Conservation (phyloP, 2,113 vertebrate species). For the Nerophis ophidion region DNA sequence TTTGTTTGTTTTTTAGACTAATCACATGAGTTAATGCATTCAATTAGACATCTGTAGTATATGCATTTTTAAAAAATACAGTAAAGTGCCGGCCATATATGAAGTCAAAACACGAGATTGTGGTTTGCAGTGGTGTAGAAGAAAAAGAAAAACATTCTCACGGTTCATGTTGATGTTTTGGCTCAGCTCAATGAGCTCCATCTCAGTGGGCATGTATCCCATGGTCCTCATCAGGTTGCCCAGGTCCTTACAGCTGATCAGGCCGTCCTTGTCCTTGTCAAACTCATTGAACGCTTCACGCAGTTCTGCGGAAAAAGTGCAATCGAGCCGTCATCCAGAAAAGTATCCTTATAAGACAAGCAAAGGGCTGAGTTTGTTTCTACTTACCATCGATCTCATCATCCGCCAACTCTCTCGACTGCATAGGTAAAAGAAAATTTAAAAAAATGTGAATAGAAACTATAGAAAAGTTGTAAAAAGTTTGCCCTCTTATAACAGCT, state of each 20-base stretch:
- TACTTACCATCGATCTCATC: constrained; percentile 75
- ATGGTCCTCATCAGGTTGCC: constrained; percentile 98
- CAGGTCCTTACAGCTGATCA: constrained; percentile 94
- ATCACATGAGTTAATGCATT: too few relatives aligned
- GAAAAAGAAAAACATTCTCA: constrained; percentile 57
- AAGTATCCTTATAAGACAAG: too few relatives aligned
- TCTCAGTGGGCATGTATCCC: constrained; percentile 98
- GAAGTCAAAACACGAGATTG: too few relatives aligned
- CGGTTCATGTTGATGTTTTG: constrained; percentile 98
- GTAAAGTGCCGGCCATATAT: too few relatives aligned
- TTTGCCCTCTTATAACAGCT: background rate
- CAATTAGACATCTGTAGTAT: too few relatives aligned
- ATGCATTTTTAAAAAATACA: too few relatives aligned
- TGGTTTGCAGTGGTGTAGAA: too few relatives aligned
- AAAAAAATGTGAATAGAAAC: background rate
- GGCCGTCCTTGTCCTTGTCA: constrained; percentile 95
- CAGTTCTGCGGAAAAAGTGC: constrained; percentile 71
- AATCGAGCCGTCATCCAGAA: background rate
- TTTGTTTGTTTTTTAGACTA: too few relatives aligned
- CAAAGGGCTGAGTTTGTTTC: background rate
- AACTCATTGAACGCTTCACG: constrained; percentile 94
- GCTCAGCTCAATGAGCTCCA: constrained; percentile 93
- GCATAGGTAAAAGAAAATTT: constrained; percentile 16
- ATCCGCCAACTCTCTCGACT: constrained; percentile 68
- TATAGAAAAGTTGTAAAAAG: background rate